phyloP scores from a whole-genome alignment of 2,888 invertebrate species.

The Caenorhabditis sp. region DNA sequence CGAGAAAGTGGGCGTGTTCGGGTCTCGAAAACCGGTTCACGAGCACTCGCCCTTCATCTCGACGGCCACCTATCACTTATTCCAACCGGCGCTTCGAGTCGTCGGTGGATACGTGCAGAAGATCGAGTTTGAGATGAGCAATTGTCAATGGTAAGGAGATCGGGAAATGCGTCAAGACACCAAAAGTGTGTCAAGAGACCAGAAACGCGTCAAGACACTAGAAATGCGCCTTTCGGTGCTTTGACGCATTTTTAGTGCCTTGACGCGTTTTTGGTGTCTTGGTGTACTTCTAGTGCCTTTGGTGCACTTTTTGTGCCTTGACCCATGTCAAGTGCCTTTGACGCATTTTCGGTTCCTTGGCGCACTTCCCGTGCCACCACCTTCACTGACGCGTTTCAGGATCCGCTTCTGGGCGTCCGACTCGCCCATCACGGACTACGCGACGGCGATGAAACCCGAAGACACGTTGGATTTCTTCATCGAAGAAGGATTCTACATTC shows the following conservation, averaged over 20 bases:
- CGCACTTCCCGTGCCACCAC: not conserved
- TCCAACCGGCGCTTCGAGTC: not conserved
- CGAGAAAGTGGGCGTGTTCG: slow-evolving; percentile 19
- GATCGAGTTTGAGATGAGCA: slow-evolving; percentile 11
- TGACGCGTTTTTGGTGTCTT: not conserved
- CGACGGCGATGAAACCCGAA: not conserved
- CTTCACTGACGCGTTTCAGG: slow-evolving; percentile 17
- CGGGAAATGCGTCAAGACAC: not conserved
- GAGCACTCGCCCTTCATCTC: slow-evolving; percentile 33
- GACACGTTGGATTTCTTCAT: slow-evolving; percentile 42
- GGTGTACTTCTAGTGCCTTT: slow-evolving; percentile 1
- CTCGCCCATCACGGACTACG: not conserved
- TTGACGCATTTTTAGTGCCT: slow-evolving; percentile 23
- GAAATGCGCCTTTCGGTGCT: slow-evolving; percentile 9
- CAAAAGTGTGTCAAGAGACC: not conserved
- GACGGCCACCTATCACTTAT: not conserved
- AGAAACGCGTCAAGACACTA: slow-evolving; percentile 2
- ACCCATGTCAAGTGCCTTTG: not conserved
- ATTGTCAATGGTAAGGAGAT: slow-evolving; percentile 34
- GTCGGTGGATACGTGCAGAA: not conserved
- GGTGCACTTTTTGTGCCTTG: not conserved
- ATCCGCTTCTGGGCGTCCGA: slow-evolving; percentile 46
- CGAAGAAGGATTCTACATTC: slow-evolving; percentile 32
- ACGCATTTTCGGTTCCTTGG: not conserved
- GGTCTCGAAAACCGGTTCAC: slow-evolving; percentile 14